phyloP scores from a whole-genome alignment of 2,888 invertebrate species.

The Entomobrya multifasciata region DNA sequence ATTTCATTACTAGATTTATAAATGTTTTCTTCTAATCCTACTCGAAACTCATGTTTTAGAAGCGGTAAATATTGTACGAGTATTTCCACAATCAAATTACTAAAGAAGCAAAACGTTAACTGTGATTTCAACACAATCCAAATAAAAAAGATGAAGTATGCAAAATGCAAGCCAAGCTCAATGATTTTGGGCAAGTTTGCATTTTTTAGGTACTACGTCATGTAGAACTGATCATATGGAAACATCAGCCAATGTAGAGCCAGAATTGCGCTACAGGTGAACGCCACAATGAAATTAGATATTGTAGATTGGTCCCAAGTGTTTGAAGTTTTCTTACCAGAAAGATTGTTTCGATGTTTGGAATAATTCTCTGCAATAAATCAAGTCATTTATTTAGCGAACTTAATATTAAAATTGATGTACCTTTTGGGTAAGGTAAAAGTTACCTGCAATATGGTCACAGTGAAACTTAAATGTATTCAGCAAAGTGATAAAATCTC shows the following conservation, averaged over 20 bases:
- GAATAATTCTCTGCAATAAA: too few species aligned
- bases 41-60: neutral
- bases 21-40: neutral
- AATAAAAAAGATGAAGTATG: neutral
- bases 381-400: too few species aligned
- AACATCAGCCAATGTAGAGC: neutral
- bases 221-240: neutral
- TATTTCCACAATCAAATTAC: neutral
- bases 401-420: too few species aligned
- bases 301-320: neutral
- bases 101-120: neutral
- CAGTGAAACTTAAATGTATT: neutral
- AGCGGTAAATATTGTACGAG: neutral
- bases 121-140: too few species aligned
- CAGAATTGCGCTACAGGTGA: neutral
- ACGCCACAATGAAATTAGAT: neutral
- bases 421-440: too few species aligned
- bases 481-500: neutral
- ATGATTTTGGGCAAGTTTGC: neutral
- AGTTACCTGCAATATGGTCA: neutral
- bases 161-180: neutral
- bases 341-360: too few species aligned
- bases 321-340: neutral
- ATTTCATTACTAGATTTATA: neutral
- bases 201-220: neutral